Conservation (phyloP, 1,140 invertebrate species). For the Sycobia sp. region DNA sequence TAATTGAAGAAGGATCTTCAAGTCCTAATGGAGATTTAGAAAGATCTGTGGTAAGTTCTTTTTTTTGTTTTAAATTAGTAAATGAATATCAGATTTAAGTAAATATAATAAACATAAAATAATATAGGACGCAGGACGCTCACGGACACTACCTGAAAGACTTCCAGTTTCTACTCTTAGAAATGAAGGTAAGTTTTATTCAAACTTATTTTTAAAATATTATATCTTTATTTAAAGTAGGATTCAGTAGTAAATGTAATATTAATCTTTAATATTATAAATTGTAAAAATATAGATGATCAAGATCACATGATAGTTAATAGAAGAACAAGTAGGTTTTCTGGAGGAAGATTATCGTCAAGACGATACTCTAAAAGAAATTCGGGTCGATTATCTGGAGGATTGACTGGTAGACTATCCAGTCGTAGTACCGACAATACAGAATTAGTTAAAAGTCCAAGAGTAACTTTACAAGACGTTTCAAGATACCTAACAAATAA, state of each 20-base stretch:
- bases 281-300: slow-evolving; percentile 21
- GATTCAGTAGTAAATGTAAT: slow-evolving; percentile 1
- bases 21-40: slow-evolving; percentile 35
- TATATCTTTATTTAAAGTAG: too few relatives aligned
- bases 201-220: not conserved
- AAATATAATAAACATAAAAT: too few relatives aligned
- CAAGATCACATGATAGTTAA: slow-evolving; percentile 33
- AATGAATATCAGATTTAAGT: not conserved
- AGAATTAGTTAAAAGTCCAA: slow-evolving; percentile 42
- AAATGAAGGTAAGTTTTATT: slow-evolving; percentile 41
- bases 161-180: slow-evolving; percentile 38
- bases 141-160: slow-evolving; percentile 47
- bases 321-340: slow-evolving; percentile 40
- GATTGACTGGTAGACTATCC: slow-evolving; percentile 32
- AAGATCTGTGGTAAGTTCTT: slow-evolving; percentile 23
- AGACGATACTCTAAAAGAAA: slow-evolving; percentile 38
- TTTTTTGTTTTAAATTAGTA: not conserved
- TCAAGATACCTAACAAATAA: slow-evolving; percentile 52
- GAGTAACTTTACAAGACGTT: slow-evolving; percentile 52
- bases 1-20: slow-evolving; percentile 47
- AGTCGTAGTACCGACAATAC: slow-evolving; percentile 31
- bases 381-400: slow-evolving; percentile 37
- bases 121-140: slow-evolving; percentile 40
- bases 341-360: slow-evolving; percentile 38
- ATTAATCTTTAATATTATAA: slow-evolving; percentile 1